These are phyloP conservation scores for Subacronicta megacephala DNA, from an alignment of 2,888 invertebrate genomes.

Conservation along the genomic window DNA sequence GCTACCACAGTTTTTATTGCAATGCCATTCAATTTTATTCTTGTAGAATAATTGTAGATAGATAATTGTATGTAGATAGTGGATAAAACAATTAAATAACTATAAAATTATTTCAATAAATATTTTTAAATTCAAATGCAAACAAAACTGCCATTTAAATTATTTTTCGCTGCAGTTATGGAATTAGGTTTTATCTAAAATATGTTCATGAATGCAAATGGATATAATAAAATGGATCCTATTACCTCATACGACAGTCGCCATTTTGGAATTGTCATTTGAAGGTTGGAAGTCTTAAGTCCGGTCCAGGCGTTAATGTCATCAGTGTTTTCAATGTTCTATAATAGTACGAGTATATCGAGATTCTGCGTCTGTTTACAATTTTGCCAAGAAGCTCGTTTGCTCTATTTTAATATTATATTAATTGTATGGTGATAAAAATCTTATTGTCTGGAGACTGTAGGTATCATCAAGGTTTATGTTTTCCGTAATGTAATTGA, in stretches of 20 bases:
- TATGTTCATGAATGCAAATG: conserved; percentile 8
- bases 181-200: conserved; percentile 25
- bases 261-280: conserved; percentile 38
- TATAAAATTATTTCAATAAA: conserved; percentile 1
- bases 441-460: not conserved
- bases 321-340: conserved; percentile 25
- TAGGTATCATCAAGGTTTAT: too few species aligned
- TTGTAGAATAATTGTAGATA: conserved; percentile 16
- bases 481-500: too few species aligned
- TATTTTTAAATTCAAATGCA: conserved; percentile 5
- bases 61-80: conserved; percentile 20
- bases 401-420: too few species aligned
- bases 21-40: conserved; percentile 19
- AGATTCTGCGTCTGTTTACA: conserved; percentile 30
- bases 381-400: not conserved
- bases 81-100: conserved; percentile 14
- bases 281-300: conserved; percentile 38
- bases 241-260: conserved; percentile 18
- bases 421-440: not conserved
- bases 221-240: not conserved
- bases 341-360: too few species aligned
- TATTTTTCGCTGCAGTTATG: conserved; percentile 13
- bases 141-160: conserved; percentile 12
- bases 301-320: conserved; percentile 36
- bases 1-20: conserved; percentile 22